Base-by-base conservation (phyloP, 2,797 vertebrate species). In the Pogoniulus pusillus region DNA sequence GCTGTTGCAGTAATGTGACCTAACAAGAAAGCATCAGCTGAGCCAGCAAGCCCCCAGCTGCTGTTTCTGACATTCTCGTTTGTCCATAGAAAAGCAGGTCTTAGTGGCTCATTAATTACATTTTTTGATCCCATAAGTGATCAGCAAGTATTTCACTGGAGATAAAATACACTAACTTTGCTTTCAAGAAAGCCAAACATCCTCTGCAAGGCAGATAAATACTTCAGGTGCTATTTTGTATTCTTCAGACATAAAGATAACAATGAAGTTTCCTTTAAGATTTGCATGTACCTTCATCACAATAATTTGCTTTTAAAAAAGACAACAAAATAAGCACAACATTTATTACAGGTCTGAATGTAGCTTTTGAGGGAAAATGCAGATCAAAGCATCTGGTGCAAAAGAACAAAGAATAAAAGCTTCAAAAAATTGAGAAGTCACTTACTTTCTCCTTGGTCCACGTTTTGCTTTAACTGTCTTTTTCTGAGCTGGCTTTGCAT, bases 381-480 rank as follows among this genome's bases (percentile, higher is more conserved):
- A 39, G 16, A 55, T 37, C 51, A 64, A 83, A 65, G 10, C 14
- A 29, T 22, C 12, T 23, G 8, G 24, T 73, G 12, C 24, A 55
- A 72, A 79, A 68, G 10, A 23, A 29, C n/a, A 54, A 9, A 72
- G 26, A 43, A 62, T 43, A 70, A 62, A 70, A 45, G 22, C n/a
- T 68, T 49, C n/a, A 18, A 49, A 27, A 24, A 60, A 9, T 27
- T 54, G 71, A 79, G 18, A 54, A 39, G 17, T 27, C 83, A 91
- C 98, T 96, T 95, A 99, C 99, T 96, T 97, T 97, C 96, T 98
- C 41, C 97, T 96, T 11, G 97, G 86, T 47, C 97, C 93, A 60
- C 97, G 98, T 94, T 98, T 98, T 92, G 96, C 96, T 96, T 97
- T 98, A 69, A 95, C 87, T 79, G 97, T 97, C 91, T 97, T 98